phyloP scores from a whole-genome alignment of 2,888 invertebrate species.

The Lissonota sp. region DNA sequence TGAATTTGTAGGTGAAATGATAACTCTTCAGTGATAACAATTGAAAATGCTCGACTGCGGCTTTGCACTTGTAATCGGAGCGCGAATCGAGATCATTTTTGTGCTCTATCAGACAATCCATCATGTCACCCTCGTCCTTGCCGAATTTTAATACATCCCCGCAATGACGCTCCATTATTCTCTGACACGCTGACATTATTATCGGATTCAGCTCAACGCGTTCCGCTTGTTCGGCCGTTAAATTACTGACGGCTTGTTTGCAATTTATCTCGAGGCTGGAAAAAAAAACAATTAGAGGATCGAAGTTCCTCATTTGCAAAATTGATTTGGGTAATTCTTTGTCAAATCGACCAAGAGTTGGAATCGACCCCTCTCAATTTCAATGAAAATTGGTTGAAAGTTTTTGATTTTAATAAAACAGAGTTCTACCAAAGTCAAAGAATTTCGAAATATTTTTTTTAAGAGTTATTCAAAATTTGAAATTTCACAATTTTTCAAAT shows the following conservation, averaged over 20 bases:
- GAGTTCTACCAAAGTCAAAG: no score
- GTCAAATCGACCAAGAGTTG: no score
- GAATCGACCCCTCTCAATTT: no score
- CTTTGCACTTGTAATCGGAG: conserved; percentile 92
- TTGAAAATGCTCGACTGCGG: conserved; percentile 98
- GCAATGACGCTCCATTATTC: conserved; percentile 92
- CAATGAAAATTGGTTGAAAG: no score
- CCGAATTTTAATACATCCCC: conserved; percentile 88
- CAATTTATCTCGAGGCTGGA: conserved; percentile 86
- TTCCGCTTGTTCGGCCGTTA: conserved; percentile 95
- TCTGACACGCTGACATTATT: conserved; percentile 92
- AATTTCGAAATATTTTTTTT: no score
- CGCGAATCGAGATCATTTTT: conserved; percentile 94
- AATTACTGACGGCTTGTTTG: conserved; percentile 90
- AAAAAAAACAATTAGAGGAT: background rate
- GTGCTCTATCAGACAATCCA: conserved; percentile 96
- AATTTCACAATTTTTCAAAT: no score
- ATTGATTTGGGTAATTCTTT: no score
- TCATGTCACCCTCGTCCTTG: conserved; percentile 93
- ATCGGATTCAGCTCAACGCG: conserved; percentile 95
- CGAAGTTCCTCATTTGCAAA: background rate
- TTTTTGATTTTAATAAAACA: no score
- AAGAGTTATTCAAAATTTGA: no score
- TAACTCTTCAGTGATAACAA: conserved; percentile 96
- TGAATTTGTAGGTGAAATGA: conserved; percentile 96